phyloP scores from a whole-genome alignment of 1,140 invertebrate species.

The Penaeus chinensis region DNA sequence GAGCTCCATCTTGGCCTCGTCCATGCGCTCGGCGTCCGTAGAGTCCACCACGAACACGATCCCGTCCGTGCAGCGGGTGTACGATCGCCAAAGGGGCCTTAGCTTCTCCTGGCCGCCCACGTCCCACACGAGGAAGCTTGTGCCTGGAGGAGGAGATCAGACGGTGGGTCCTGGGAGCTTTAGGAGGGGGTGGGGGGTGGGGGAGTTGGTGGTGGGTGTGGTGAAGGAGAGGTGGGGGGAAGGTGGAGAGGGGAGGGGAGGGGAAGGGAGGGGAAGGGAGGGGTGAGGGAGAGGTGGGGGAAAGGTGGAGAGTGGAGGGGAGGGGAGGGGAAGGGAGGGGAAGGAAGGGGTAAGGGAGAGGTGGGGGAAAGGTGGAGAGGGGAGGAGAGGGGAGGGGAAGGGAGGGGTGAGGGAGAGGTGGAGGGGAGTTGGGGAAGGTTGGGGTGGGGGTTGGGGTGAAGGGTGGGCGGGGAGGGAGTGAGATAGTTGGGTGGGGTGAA shows the following conservation, averaged over 20 bases:
- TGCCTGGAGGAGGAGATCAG: conserved; percentile 68
- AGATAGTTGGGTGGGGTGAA: neutral
- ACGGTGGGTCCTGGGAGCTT: neutral
- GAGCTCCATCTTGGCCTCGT: conserved; percentile 94
- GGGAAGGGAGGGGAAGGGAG: neutral
- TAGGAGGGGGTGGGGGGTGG: neutral
- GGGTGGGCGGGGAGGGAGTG: neutral
- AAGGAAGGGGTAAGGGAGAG: neutral
- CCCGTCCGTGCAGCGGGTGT: conserved; percentile 91
- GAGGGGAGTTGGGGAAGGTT: neutral
- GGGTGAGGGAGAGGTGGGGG: neutral
- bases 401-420: neutral
- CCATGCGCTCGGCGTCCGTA: conserved; percentile 90
- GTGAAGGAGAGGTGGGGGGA: neutral
- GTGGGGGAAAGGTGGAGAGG: neutral
- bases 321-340: conserved; percentile 3
- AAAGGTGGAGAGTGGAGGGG: neutral
- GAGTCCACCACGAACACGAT: conserved; percentile 94
- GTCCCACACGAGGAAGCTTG: conserved; percentile 93
- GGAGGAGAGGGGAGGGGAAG: neutral
- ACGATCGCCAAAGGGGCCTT: conserved; percentile 91
- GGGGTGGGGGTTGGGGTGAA: neutral
- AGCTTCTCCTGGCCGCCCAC: conserved; percentile 95
- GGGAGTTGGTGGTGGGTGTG: neutral
- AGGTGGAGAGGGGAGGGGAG: neutral